Base-by-base conservation (phyloP, 2,113 vertebrate species). In the Microtus richardsoni region DNA sequence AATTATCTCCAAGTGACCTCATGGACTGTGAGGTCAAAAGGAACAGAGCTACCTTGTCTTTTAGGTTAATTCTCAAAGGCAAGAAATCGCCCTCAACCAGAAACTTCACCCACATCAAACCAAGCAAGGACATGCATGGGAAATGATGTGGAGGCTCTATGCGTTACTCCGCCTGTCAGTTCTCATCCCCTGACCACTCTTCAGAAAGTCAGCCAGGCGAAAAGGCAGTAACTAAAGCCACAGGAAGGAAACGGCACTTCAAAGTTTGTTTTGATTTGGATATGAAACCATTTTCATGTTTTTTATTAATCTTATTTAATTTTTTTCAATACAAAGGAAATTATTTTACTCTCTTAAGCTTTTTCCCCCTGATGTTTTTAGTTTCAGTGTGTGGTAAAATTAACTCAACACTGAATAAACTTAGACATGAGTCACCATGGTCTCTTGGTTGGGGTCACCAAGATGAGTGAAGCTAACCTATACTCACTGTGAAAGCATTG, bases 171-270 rank as follows among this genome's bases (percentile, higher is more conserved):
- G 58, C 16, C 78, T 74, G 28, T 90, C 73, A 44, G 49, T 36
- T 22, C 44, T 88, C 73, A 70, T 94, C 77, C 8, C 89, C 90
- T 58, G 47, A 12, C 71, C 4, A 24, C 54, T 47, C 78, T 84
- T 86, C 90, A 92, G 78, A 91, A 96, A 95, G 92, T 41, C 54
- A 79, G 22, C 44, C 36, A 47, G 30, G 68, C 14, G 39, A 88
- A 83, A 78, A 75, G 54, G 75, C 21, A 28, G n/a, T 33, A 58
- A 93, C 58, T 19, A 36, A 47, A 71, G 84, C 87, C 39, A n/a
- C n/a, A 80, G 3, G 22, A 49, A 93, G 78, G 26, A 82, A 92
- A 78, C 1, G 54, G 3, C 5, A 71, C 89, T 85, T 95, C 19
- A 91, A 92, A 82, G 47, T 11, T 16, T 26, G 78, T 77, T 85